phyloP scores from a whole-genome alignment of 2,113 vertebrate genomes.

The Pandion haliaetus region DNA sequence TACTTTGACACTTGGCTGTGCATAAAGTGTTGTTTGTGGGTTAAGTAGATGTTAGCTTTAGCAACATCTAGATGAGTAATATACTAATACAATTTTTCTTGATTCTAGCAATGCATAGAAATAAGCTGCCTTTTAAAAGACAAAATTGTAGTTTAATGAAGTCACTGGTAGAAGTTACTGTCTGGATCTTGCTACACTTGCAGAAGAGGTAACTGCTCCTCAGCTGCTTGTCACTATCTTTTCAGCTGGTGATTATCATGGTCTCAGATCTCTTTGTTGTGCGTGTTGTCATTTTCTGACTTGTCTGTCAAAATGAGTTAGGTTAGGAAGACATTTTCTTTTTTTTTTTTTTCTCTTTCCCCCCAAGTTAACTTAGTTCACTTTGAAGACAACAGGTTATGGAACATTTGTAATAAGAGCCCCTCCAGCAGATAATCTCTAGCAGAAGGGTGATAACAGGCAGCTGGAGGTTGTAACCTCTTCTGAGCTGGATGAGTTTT shows the following conservation, averaged over 20 bases:
- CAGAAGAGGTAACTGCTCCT: not conserved
- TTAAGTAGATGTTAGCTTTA: not conserved
- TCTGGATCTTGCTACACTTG: not conserved
- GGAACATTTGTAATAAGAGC: conserved; percentile 33
- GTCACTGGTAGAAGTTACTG: not conserved
- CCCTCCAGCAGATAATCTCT: conserved; percentile 30
- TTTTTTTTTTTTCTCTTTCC: not conserved
- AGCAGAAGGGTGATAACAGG: conserved; percentile 41
- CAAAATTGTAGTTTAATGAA: not conserved
- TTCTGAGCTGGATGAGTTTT: not conserved
- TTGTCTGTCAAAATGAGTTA: conserved; percentile 32
- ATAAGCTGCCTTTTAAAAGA: not conserved
- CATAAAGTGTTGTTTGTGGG: not conserved
- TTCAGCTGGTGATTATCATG: not conserved
- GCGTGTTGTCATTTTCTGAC: not conserved
- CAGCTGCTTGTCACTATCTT: conserved; percentile 15
- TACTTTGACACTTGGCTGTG: not conserved
- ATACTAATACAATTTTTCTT: not conserved
- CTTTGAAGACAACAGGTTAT: conserved; percentile 33
- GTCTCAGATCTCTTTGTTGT: not conserved
- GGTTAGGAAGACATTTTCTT: not conserved
- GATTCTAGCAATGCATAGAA: not conserved
- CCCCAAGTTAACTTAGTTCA: not conserved
- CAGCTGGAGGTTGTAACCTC: conserved; percentile 32
- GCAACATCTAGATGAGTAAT: not conserved